Evolutionary conservation across 1,140 invertebrate genomes (phyloP).

Genomic region (Babylonia areolata): DNA sequence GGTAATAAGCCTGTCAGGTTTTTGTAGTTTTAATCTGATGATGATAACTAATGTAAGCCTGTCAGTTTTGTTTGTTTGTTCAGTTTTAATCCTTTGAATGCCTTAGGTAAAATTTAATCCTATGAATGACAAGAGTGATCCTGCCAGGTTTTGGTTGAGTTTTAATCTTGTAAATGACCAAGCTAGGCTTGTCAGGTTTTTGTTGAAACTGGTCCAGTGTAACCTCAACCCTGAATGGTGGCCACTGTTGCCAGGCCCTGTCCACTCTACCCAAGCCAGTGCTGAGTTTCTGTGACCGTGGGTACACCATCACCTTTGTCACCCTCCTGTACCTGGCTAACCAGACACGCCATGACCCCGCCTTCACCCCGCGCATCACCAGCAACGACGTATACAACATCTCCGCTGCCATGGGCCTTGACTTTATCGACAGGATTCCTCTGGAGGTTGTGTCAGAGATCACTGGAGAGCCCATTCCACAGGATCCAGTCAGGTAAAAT

Average conservation of each 20-base stretch:
- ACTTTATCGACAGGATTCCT: slow-evolving; percentile 58
- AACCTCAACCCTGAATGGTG: no score
- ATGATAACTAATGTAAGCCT: no score
- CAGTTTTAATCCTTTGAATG: no score
- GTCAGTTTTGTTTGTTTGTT: no score
- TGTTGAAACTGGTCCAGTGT: no score
- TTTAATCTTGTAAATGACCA: no score
- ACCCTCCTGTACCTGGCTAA: slow-evolving; percentile 66
- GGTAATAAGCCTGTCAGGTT: no score
- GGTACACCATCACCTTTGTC: slow-evolving; percentile 64
- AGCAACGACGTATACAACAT: slow-evolving; percentile 62
- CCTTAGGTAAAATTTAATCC: no score
- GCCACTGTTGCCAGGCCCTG: slow-evolving; percentile 34
- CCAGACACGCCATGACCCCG: slow-evolving; percentile 36
- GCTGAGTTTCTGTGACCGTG: slow-evolving; percentile 60
- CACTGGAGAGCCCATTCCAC: slow-evolving; percentile 56
- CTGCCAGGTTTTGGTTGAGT: no score
- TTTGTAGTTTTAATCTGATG: no score
- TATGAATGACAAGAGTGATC: no score
- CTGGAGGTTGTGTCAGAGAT: slow-evolving; percentile 58
- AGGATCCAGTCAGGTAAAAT: slow-evolving; percentile 54
- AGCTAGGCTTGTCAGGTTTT: no score
- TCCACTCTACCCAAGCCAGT: slow-evolving; percentile 54
- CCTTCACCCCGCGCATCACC: slow-evolving; percentile 49
- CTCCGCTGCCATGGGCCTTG: slow-evolving; percentile 59